Evolutionary conservation across 2,797 vertebrate genomes (phyloP).

Genomic region (Galagoides demidoff): DNA sequence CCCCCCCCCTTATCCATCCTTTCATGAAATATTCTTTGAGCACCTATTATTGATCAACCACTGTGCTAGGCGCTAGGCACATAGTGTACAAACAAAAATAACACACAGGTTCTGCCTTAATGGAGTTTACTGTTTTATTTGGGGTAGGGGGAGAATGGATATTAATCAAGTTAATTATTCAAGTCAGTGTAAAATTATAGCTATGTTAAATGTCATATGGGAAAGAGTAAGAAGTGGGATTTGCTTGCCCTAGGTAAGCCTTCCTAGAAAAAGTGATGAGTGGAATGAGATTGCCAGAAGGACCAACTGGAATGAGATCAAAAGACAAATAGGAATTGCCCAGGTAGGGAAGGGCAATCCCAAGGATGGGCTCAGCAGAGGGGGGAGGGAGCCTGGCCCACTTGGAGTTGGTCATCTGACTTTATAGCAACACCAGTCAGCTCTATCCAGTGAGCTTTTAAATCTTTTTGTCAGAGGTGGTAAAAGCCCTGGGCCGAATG

Average conservation of each 20-base stretch:
- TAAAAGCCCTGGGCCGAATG: background rate
- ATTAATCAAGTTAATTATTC: background rate
- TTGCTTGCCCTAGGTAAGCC: background rate
- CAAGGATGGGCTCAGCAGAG: background rate
- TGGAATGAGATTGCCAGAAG: background rate
- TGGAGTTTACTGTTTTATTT: background rate
- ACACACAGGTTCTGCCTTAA: background rate
- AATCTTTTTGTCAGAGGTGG: background rate
- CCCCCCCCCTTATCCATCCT: background rate
- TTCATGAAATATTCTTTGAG: constrained; percentile 30
- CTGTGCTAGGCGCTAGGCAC: background rate
- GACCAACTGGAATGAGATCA: background rate
- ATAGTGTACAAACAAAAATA: constrained; percentile 2
- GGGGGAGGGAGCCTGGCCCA: background rate
- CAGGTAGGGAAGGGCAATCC: background rate
- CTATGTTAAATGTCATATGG: background rate
- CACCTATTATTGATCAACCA: background rate
- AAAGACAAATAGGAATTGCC: background rate
- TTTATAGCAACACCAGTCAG: background rate
- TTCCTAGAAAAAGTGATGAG: background rate
- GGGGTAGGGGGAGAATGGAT: background rate
- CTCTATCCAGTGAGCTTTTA: background rate
- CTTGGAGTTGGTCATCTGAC: background rate
- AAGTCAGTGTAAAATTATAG: background rate
- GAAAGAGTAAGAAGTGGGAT: background rate